Evolutionary conservation across 1,140 invertebrate genomes (phyloP).

Genomic region (Megathymus violae): DNA sequence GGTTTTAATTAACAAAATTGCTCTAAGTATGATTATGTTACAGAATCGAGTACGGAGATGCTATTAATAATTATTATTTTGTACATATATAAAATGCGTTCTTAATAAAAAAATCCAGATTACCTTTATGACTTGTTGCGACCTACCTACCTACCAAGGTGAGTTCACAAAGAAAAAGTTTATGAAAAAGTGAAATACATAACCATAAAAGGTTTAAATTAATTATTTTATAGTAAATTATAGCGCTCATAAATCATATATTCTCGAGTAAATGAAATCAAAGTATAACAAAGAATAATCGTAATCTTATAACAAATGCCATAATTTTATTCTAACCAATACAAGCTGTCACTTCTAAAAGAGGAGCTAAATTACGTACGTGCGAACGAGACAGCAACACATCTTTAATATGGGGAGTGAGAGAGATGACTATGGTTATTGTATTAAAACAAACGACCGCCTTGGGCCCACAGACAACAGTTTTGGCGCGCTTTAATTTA

Average conservation of each 20-base stretch:
- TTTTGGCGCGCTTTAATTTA: slow-evolving; percentile 82
- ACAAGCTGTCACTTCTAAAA: slow-evolving; percentile 66
- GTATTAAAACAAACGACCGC: slow-evolving; percentile 82
- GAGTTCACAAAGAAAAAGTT: too few species aligned
- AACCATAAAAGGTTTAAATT: too few species aligned
- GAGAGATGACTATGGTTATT: slow-evolving; percentile 69
- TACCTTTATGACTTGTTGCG: too few species aligned
- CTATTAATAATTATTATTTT: slow-evolving; percentile 5
- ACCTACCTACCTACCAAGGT: too few species aligned
- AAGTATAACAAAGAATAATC: not conserved
- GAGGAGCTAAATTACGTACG: slow-evolving; percentile 63
- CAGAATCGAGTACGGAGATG: slow-evolving; percentile 10
- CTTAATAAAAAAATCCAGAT: not conserved
- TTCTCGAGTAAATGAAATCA: not conserved
- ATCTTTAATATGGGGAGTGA: slow-evolving; percentile 55
- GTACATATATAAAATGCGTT: not conserved
- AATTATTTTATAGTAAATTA: too few species aligned
- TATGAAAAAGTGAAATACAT: too few species aligned
- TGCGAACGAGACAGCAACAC: slow-evolving; percentile 53
- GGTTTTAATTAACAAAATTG: slow-evolving; percentile 59
- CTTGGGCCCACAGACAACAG: slow-evolving; percentile 77
- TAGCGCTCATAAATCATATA: not conserved
- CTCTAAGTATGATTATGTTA: slow-evolving; percentile 47
- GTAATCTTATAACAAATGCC: slow-evolving; percentile 9
- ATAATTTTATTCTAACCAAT: slow-evolving; percentile 25